Conservation (phyloP, 2,113 vertebrate genomes). For the Sinosuthora webbiana region DNA sequence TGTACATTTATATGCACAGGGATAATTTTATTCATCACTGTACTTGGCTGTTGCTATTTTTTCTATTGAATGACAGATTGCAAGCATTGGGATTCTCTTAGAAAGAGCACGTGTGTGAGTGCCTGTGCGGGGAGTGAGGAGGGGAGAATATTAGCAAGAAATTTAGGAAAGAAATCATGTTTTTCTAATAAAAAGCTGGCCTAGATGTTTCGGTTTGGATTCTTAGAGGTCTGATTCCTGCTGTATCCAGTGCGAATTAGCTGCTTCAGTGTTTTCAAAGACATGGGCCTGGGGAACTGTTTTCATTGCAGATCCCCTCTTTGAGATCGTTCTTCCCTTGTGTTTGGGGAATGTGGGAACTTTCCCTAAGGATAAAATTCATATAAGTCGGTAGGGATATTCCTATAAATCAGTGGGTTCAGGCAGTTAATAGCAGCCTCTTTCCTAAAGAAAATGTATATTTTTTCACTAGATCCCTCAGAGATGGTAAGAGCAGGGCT, state of each 20-base stretch:
- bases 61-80: not conserved
- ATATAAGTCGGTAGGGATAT: not conserved
- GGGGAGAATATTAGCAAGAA: not conserved
- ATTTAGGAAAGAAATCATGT: not conserved
- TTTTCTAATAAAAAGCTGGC: not conserved
- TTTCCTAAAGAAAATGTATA: rapidly evolving
- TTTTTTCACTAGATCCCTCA: not conserved
- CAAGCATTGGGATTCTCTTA: not conserved
- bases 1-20: not conserved
- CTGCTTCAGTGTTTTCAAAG: not conserved
- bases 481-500: not conserved
- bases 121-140: not conserved
- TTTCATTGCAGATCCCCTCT: not conserved
- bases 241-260: not conserved
- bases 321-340: not conserved
- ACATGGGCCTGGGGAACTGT: not conserved
- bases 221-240: not conserved
- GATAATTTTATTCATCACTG: not conserved
- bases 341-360: not conserved
- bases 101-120: not conserved
- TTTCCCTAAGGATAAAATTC: not conserved
- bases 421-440: not conserved
- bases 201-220: not conserved
- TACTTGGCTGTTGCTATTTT: not conserved
- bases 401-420: not conserved